Conservation (phyloP, 64 coral and sea anemone species). For the Stylophora pistillata region DNA sequence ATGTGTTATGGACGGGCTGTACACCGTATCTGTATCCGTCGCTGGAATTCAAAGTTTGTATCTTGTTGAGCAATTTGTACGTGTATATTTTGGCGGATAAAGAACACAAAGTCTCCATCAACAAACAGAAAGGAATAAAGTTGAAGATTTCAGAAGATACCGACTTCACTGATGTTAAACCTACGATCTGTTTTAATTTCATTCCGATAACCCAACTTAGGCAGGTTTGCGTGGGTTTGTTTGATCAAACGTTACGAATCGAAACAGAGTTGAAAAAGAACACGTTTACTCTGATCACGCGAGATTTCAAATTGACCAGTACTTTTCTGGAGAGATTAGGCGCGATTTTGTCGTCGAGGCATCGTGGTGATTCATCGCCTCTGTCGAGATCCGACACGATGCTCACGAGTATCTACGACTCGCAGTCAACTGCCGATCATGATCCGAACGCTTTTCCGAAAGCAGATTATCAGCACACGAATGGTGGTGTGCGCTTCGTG, state of each 20-base stretch:
- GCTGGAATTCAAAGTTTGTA: constrained; percentile 77
- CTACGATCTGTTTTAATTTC: constrained; percentile 65
- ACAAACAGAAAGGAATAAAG: constrained; percentile 71
- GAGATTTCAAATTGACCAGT: constrained; percentile 87
- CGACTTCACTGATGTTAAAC: constrained; percentile 50
- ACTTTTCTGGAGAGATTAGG: constrained; percentile 81
- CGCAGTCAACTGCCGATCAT: constrained; percentile 15
- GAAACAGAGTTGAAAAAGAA: constrained; percentile 76
- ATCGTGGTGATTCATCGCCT: not conserved
- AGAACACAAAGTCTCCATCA: constrained; percentile 56
- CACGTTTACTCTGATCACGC: constrained; percentile 91
- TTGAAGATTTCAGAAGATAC: constrained; percentile 30
- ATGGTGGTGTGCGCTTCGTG: constrained; percentile 78
- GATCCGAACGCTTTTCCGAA: constrained; percentile 40
- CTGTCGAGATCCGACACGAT: not conserved
- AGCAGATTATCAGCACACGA: constrained; percentile 52
- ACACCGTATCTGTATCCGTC: constrained; percentile 75
- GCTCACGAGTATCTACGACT: constrained; percentile 88
- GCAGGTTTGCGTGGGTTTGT: constrained; percentile 95
- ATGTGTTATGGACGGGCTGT: constrained; percentile 93
- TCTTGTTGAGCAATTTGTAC: constrained; percentile 79
- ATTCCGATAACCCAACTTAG: constrained; percentile 59
- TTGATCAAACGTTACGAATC: constrained; percentile 94
- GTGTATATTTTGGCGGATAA: constrained; percentile 89
- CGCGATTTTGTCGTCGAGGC: constrained; percentile 72